Percentiles rank a stretch among this genome's conserved stretches.
phyloP scores from a whole-genome alignment of 2,113 vertebrate species.

The Ammodramus savannarum region DNA sequence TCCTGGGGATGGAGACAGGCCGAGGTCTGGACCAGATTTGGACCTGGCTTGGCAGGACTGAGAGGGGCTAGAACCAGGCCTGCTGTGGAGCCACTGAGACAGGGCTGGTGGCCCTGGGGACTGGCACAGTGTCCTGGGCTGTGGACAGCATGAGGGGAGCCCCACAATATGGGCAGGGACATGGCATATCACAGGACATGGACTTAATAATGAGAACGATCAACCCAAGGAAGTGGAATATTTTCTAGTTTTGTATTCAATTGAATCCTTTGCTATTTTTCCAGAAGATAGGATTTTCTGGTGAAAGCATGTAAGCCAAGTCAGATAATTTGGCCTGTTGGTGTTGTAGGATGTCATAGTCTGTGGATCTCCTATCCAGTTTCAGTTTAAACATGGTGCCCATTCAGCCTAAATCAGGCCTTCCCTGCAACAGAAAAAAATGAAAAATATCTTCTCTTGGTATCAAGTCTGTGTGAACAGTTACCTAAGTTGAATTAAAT shows the following conservation, averaged over 20 bases:
- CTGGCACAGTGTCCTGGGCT: not conserved
- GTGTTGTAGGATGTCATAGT: not conserved
- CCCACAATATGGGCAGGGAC: not conserved
- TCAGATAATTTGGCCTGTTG: not conserved
- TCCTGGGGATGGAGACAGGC: not conserved
- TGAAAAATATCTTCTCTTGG: not conserved
- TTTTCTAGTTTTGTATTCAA: not conserved
- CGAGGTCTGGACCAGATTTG: fast-evolving
- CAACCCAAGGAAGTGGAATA: not conserved
- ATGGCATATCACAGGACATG: not conserved
- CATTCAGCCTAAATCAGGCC: not conserved
- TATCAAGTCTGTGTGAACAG: not conserved
- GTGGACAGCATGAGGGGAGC: not conserved
- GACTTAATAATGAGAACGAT: not conserved
- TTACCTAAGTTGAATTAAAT: not conserved
- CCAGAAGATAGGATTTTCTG: not conserved
- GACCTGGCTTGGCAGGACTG: not conserved
- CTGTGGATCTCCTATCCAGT: not conserved
- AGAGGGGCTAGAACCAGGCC: fast-evolving
- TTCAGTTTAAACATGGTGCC: not conserved
- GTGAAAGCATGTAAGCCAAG: fast-evolving
- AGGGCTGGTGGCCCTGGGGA: fast-evolving
- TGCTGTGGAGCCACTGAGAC: fast-evolving
- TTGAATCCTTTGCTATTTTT: not conserved
- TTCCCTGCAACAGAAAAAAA: not conserved